phyloP scores from a whole-genome alignment of 1,140 invertebrate species.

The Cydia fagiglandana region DNA sequence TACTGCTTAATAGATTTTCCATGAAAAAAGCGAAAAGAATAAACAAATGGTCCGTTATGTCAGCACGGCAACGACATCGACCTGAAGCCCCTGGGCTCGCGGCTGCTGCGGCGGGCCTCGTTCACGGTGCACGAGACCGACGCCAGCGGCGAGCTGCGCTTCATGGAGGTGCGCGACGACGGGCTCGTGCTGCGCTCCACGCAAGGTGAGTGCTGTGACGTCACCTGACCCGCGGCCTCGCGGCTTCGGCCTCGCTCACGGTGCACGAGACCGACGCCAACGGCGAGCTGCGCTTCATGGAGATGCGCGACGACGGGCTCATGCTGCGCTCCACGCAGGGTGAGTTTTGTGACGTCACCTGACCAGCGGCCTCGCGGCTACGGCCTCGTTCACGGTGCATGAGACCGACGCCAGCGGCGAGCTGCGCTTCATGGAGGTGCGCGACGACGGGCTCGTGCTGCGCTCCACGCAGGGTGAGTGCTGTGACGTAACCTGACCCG shows the following conservation, averaged over 20 bases:
- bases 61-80: constrained; percentile 97
- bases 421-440: constrained; percentile 97
- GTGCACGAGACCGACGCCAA: constrained; percentile 97
- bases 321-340: constrained; percentile 95
- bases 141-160: constrained; percentile 94
- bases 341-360: constrained; percentile 87
- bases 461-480: constrained; percentile 90
- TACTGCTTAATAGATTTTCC: too few species aligned
- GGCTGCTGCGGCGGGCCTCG: constrained; percentile 80
- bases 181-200: constrained; percentile 96
- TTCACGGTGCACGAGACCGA: constrained; percentile 99
- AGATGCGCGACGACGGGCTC: constrained; percentile 98
- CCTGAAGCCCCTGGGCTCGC: too few species aligned
- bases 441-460: constrained; percentile 97
- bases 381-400: constrained; percentile 95
- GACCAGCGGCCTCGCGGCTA: too few species aligned
- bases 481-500: constrained; percentile 92
- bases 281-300: constrained; percentile 97
- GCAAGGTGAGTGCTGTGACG: constrained; percentile 85
- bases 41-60: background rate
- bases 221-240: constrained; percentile 96
- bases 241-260: constrained; percentile 97
- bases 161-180: constrained; percentile 99
- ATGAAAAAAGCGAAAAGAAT: too few species aligned
- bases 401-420: constrained; percentile 87